Percentiles rank a stretch among this genome's conserved stretches.
phyloP scores from a whole-genome alignment of 2,113 vertebrate species.

The Ailuropoda melanoleuca region DNA sequence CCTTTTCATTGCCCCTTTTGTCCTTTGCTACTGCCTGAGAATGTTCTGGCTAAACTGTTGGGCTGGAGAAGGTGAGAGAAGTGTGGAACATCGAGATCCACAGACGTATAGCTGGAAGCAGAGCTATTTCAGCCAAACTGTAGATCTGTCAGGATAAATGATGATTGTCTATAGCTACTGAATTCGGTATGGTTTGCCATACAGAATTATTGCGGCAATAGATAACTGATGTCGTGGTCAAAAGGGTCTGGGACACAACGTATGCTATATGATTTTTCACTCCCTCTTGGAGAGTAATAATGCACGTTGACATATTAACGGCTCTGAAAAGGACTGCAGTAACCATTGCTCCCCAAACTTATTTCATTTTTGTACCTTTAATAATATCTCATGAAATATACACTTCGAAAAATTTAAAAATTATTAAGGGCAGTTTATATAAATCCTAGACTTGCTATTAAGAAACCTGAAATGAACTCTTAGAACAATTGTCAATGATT shows the following conservation, averaged over 20 bases:
- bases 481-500: neutral
- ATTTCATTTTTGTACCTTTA: neutral
- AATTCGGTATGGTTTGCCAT: neutral
- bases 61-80: neutral
- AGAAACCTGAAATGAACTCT: slow-evolving; percentile 29
- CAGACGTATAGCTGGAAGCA: neutral
- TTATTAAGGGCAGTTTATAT: neutral
- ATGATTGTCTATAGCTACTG: neutral
- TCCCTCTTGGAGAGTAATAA: neutral
- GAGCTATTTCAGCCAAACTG: neutral
- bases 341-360: neutral
- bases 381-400: neutral
- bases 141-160: neutral
- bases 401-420: neutral
- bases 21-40: neutral
- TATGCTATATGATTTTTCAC: neutral
- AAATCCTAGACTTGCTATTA: neutral
- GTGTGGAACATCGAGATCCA: neutral
- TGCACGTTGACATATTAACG: neutral
- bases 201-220: slow-evolving; percentile 1
- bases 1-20: neutral
- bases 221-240: neutral
- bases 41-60: neutral
- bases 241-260: neutral
- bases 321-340: neutral